These are phyloP conservation scores for Spheniscus humboldti DNA, from an alignment of 2,797 vertebrate species.

Conservation along the genomic window DNA sequence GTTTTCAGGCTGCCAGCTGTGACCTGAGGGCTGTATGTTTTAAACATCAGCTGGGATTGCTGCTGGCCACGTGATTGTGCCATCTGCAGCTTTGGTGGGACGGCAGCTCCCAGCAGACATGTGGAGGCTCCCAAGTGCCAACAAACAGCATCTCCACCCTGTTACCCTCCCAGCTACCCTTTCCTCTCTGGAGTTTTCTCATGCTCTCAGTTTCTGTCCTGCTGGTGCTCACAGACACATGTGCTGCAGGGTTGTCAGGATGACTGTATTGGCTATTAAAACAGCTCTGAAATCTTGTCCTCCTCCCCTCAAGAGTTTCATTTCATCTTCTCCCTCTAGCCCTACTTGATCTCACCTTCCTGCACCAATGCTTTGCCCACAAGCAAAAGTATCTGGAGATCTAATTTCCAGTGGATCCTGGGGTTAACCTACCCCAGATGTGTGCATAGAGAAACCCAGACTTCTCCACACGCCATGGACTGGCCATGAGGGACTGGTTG, in stretches of 20 bases:
- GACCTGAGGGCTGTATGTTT: neutral
- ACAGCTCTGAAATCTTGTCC: neutral
- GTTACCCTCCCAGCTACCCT: neutral
- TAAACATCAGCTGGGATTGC: neutral
- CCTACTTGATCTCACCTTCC: neutral
- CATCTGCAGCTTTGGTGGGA: neutral
- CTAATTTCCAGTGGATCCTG: neutral
- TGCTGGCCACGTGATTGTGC: neutral
- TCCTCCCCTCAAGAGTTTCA: neutral
- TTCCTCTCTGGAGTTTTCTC: neutral
- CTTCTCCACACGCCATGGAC: neutral
- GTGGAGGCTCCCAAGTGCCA: neutral
- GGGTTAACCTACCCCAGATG: conserved; percentile 18
- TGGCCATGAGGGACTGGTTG: accelerated
- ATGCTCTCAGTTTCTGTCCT: neutral
- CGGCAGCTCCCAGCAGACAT: neutral
- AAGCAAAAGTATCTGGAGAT: conserved; percentile 11
- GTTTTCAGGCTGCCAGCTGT: neutral
- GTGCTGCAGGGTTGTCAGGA: neutral
- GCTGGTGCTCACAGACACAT: neutral
- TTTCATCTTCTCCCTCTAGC: neutral
- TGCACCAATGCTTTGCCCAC: neutral
- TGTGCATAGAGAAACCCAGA: neutral
- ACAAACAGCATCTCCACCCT: neutral
- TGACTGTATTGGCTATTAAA: neutral